These are phyloP conservation scores for Lasioglossum vierecki DNA, from an alignment of 2,888 invertebrate species.

Conservation along the genomic window DNA sequence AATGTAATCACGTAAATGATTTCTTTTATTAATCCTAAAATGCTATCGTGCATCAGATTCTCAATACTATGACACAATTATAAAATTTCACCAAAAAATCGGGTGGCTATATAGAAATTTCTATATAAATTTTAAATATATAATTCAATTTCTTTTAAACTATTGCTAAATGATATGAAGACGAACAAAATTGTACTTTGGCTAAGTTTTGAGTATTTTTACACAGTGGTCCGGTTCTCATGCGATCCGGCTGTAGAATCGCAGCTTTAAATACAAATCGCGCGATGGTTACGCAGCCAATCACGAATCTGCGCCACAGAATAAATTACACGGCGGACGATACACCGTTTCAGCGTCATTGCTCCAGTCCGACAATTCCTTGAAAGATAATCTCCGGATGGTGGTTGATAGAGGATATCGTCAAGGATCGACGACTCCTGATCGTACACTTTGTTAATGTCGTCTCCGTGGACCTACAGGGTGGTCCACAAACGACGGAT, in stretches of 20 bases:
- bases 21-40: too few species aligned
- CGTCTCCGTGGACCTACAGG: background rate
- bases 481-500: background rate
- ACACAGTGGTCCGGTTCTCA: slow-evolving; percentile 10
- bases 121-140: too few species aligned
- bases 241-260: slow-evolving; percentile 34
- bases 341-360: slow-evolving; percentile 37
- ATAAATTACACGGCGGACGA: slow-evolving; percentile 45
- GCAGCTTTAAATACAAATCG: slow-evolving; percentile 54
- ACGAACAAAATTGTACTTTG: too few species aligned
- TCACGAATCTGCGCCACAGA: slow-evolving; percentile 42
- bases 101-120: too few species aligned
- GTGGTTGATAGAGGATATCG: slow-evolving; percentile 26
- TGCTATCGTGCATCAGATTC: too few species aligned
- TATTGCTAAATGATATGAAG: too few species aligned
- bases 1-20: too few species aligned
- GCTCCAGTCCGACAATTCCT: slow-evolving; percentile 33
- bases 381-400: slow-evolving; percentile 30
- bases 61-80: too few species aligned
- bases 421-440: slow-evolving; percentile 11
- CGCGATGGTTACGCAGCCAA: slow-evolving; percentile 36
- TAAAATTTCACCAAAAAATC: too few species aligned
- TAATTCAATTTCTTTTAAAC: too few species aligned
- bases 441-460: background rate
- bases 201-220: too few species aligned